A percentile compares a stretch with the other conserved stretches of the same genome.
Evolutionary conservation across 2,797 vertebrate genomes (phyloP).

Genomic region (Poecilia picta): DNA sequence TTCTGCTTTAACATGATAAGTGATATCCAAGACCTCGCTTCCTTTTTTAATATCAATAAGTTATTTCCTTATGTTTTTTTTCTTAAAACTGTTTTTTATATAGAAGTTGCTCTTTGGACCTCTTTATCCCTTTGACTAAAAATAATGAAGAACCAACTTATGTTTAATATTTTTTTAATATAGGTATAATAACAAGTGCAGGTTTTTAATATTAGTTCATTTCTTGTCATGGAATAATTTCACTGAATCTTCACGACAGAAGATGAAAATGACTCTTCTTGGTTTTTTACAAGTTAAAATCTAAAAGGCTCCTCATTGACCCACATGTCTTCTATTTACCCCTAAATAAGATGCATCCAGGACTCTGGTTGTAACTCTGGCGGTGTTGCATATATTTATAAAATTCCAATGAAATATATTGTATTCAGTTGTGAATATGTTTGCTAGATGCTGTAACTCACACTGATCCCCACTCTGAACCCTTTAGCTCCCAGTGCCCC

Average conservation of each 20-base stretch:
- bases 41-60: neutral
- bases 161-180: too few relatives aligned
- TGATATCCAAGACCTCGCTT: slow-evolving; percentile 15
- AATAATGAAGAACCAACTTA: too few relatives aligned
- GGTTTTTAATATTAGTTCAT: too few relatives aligned
- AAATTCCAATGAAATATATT: neutral
- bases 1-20: slow-evolving; percentile 37
- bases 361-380: neutral
- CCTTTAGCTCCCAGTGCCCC: slow-evolving; percentile 92
- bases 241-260: neutral
- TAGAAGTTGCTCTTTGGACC: too few relatives aligned
- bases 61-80: neutral
- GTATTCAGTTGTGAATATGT: neutral
- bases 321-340: neutral
- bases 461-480: slow-evolving; percentile 13
- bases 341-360: neutral
- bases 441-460: neutral
- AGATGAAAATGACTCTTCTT: neutral
- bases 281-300: neutral
- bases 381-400: neutral
- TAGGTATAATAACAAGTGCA: too few relatives aligned
- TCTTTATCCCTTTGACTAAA: too few relatives aligned
- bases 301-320: neutral
- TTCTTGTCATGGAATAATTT: too few relatives aligned
- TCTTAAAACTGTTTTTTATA: neutral